Base-by-base conservation (phyloP, 2,113 vertebrate genomes). In the Chaetodon auriga region DNA sequence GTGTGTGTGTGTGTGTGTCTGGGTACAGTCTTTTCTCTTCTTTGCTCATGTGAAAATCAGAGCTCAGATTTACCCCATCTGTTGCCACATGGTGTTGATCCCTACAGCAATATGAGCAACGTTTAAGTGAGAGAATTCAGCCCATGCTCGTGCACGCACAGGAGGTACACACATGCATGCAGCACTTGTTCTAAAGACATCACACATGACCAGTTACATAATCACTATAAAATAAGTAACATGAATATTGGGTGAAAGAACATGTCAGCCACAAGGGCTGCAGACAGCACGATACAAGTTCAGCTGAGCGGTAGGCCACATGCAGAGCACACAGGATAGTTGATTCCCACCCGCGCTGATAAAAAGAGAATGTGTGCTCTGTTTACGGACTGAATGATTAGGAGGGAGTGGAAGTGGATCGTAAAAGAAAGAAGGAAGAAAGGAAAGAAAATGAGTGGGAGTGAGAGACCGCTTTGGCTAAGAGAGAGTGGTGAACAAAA, bases 51-150 rank as follows among this genome's bases (percentile, higher is more conserved):
- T 69, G 80, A 71, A 51, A 66, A 48, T 30, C 71, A 43, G 72
- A 75, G 53, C 75, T 78, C 75, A 46, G 48, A 49, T 46, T 61
- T 68, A n/a, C 35, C 48, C 80, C 75, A 77, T 89, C 80, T 89
- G 81, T 51, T 87, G 75, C 60, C 36, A 71, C 70, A 70, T n/a
- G 38, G 43, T 65, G 62, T 55, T 8, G 60, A 13, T 70, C 23
- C 64, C 57, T 48, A 7, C 63, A 36, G 66, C 36, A 72, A 74
- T 69, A 60, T 80, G 70, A 76, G 81, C 72, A 68, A 65, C 4
- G 14, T 12, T 55, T 5, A 12, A 53, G 58, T 62, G 38, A 70
- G 35, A 53, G 30, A 25, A 74, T 11, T 41, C 62, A n/a, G 53
- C 69, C 21, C 19, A 43, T 7, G 60, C n/a, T 10, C 0, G 6